Evolutionary conservation across 2,113 vertebrate species (phyloP).

Genomic region (Passer domesticus): DNA sequence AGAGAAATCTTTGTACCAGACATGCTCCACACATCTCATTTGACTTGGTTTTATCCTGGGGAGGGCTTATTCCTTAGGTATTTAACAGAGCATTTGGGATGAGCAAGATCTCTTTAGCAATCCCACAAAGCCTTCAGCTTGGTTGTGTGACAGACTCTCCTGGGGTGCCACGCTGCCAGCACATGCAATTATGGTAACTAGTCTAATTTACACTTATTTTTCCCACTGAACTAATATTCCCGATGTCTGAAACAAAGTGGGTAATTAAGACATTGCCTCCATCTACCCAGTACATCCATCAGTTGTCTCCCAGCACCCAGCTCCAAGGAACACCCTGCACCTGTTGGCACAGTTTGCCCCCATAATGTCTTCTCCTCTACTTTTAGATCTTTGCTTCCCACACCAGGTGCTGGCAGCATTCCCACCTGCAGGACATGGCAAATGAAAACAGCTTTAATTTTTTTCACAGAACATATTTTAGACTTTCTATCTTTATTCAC

Average conservation of each 20-base stretch:
- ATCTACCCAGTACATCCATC: neutral
- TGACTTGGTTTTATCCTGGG: neutral
- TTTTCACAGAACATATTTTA: neutral
- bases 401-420: neutral
- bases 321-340: neutral
- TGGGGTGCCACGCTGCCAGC: neutral
- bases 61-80: neutral
- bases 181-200: slow-evolving; percentile 34
- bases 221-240: neutral
- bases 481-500: neutral
- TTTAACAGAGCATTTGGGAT: neutral
- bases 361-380: neutral
- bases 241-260: neutral
- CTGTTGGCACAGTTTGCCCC: neutral
- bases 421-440: neutral
- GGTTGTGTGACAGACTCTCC: neutral
- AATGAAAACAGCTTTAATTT: neutral
- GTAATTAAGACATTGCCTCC: neutral
- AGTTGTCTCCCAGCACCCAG: neutral
- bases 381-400: neutral
- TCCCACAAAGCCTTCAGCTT: neutral
- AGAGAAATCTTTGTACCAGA: neutral
- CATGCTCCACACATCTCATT: neutral
- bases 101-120: slow-evolving; percentile 41
- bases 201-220: slow-evolving; percentile 8